Conservation (phyloP, 2,888 invertebrate genomes). For the Rapana venosa region DNA sequence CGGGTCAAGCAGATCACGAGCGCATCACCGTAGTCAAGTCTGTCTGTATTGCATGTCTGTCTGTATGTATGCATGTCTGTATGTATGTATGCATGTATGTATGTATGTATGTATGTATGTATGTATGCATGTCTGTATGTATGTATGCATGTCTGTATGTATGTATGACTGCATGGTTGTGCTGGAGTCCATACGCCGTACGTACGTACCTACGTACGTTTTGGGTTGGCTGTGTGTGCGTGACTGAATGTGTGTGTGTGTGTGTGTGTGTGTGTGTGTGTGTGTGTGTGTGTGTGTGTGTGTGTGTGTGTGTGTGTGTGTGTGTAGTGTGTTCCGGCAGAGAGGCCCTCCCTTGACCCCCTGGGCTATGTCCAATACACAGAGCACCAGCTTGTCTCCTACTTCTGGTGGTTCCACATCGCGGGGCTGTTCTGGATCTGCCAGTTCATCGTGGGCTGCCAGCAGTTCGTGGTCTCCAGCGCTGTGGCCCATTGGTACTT, state of each 20-base stretch:
- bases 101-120: not conserved
- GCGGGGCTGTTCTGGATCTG: conserved; percentile 94
- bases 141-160: not conserved
- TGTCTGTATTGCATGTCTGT: not conserved
- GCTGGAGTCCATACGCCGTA: too few relatives aligned
- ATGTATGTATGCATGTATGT: not conserved
- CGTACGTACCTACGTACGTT: not conserved
- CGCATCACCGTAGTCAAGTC: too few relatives aligned
- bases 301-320: not conserved
- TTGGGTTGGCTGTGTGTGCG: not conserved
- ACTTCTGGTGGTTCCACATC: conserved; percentile 96
- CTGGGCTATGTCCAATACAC: conserved; percentile 67
- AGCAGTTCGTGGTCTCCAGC: conserved; percentile 95
- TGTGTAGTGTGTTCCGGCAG: conserved; percentile 50
- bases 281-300: not conserved
- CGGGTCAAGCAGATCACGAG: too few relatives aligned
- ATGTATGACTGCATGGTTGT: not conserved
- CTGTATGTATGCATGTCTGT: not conserved
- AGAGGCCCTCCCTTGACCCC: conserved; percentile 60
- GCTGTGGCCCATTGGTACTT: conserved; percentile 97
- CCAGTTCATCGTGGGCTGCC: conserved; percentile 95
- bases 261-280: not conserved
- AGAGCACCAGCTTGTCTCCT: conserved; percentile 77
- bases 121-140: not conserved
- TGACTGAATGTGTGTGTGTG: not conserved